Evolutionary conservation across 1,140 invertebrate genomes (phyloP), one percentile per base, ranked within the genome.

Genomic region (Dendrolimus kikuchii): DNA sequence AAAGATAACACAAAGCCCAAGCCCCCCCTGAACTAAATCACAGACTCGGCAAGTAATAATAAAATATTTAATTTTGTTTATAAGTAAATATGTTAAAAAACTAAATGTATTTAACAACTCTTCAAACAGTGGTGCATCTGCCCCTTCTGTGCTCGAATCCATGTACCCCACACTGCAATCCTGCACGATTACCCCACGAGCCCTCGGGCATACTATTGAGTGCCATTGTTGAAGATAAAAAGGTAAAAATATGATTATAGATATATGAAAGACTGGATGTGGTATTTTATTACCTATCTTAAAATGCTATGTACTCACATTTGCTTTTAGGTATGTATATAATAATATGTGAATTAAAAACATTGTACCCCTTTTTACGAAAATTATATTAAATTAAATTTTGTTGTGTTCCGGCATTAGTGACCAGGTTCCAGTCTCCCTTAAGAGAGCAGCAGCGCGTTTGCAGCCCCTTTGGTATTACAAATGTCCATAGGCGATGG

Each of bases 141-240:
- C 72, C 71, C 70, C 46, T 40, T 38, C 4, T 6, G 38, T 39
- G 38, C 43, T 5, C n/a, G 6, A 3, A 38, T 57, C 49, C 61
- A 48, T 55, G 62, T 44, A 49, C 56, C 59, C 47, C 9, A 6
- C 49, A 10, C 49, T 9, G n/a, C 48, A 40, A 45, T 48, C 59
- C 60, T 60, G 61, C 64, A 66, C 71, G 63, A 55, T 68, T 66
- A 64, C 71, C 61, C 38, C 49, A 66, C 53, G 64, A 38, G 70
- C 75, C 67, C 62, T 62, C 59, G 73, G 78, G 74, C 77, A 75
- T 77, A 70, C 71, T 76, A 70, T 79, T 71, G 71, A 81, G 71
- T 71, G 67, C 68, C 64, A 76, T 69, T 74, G 68, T 79, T 62
- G 60, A 50, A 71, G 64, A 73, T 77, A 77, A 74, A 75, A 76